Evolutionary conservation across 1,140 invertebrate genomes (phyloP).

Genomic region (Hyphantria cunea): DNA sequence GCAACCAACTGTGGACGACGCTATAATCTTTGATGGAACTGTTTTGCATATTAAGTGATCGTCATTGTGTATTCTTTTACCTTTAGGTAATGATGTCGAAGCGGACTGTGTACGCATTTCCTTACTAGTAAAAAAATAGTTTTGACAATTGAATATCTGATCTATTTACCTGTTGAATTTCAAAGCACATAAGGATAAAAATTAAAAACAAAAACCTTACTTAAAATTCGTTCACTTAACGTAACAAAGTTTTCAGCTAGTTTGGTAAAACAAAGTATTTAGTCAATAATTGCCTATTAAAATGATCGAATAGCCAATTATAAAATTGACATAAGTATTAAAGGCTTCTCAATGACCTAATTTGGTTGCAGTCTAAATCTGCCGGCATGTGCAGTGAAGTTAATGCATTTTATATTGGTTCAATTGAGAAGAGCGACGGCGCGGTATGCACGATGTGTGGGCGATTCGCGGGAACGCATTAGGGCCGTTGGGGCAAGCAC

Average conservation of each 20-base stretch:
- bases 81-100: too few species aligned
- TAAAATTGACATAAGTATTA: slow-evolving; percentile 7
- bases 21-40: slow-evolving; percentile 7
- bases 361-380: slow-evolving; percentile 64
- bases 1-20: slow-evolving; percentile 2
- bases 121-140: too few species aligned
- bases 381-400: slow-evolving; percentile 61
- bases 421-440: slow-evolving; percentile 75
- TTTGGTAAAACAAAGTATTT: too few species aligned
- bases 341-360: slow-evolving; percentile 72
- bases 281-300: too few species aligned
- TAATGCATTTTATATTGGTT: slow-evolving; percentile 81
- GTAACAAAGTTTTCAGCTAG: too few species aligned
- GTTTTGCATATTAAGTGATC: slow-evolving; percentile 9
- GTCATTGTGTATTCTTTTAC: background rate
- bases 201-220: too few species aligned
- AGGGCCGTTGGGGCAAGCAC: slow-evolving; percentile 65
- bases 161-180: too few species aligned
- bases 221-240: too few species aligned
- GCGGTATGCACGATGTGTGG: slow-evolving; percentile 74
- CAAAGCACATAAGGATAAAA: too few species aligned
- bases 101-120: too few species aligned
- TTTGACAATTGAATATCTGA: too few species aligned
- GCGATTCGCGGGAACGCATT: slow-evolving; percentile 75
- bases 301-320: too few species aligned